Percentiles rank a stretch among this genome's conserved stretches.
phyloP scores from a whole-genome alignment of 37 sponge, comb jelly and placozoan species.

The Chondrilla cf. caribensis region DNA sequence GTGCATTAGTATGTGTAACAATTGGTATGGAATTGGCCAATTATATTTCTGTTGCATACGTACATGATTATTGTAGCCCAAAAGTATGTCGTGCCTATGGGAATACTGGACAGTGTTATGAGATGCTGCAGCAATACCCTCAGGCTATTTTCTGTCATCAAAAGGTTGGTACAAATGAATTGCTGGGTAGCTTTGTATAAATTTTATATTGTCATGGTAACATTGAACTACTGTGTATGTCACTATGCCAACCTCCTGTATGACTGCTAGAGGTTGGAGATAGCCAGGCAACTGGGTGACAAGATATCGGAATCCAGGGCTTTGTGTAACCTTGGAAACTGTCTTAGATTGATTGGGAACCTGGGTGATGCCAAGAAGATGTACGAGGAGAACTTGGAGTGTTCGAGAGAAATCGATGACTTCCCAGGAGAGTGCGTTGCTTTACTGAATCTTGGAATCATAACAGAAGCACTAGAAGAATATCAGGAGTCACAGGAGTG shows the following conservation, averaged over 20 bases:
- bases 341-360: conserved; percentile 37
- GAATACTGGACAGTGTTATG: conserved; percentile 66
- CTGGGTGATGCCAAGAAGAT: conserved; percentile 53
- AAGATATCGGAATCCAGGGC: conserved; percentile 33
- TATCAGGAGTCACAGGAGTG: conserved; percentile 56
- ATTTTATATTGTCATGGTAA: no score
- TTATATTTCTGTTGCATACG: no score
- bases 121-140: conserved; percentile 47
- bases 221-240: no score
- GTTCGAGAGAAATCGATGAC: conserved; percentile 19
- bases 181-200: no score
- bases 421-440: conserved; percentile 30
- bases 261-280: conserved; percentile 48
- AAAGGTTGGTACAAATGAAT: conserved; percentile 32
- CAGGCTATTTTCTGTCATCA: conserved; percentile 63
- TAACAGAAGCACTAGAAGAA: conserved; percentile 40
- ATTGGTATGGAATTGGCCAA: no score
- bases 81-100: conserved; percentile 61
- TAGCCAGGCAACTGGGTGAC: conserved; percentile 41
- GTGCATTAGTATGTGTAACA: not conserved
- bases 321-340: conserved; percentile 77
- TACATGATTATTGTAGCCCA: conserved; percentile 41
- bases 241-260: no score
- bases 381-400: conserved; percentile 53
- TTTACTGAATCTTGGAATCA: conserved; percentile 58